Evolutionary conservation across 2,888 invertebrate species (phyloP).

Genomic region (Hydrotaea cyrtoneurina): DNA sequence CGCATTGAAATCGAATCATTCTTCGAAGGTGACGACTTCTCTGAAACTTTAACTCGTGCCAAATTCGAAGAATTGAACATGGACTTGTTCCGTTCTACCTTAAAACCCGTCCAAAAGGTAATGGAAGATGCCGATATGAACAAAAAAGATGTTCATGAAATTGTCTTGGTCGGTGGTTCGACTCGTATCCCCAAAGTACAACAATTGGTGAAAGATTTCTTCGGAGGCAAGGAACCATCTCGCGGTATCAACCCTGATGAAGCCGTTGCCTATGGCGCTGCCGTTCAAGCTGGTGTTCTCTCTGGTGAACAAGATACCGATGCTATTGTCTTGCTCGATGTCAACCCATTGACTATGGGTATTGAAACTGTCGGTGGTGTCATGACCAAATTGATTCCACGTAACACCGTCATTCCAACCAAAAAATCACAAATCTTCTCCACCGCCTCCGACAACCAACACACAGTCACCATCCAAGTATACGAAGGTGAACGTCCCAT

Average conservation of each 20-base stretch:
- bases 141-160: constrained; percentile 98
- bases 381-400: constrained; percentile 98
- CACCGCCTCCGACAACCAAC: constrained; percentile 99
- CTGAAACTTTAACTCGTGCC: constrained; percentile 97
- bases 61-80: constrained; percentile 99
- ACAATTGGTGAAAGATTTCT: constrained; percentile 95
- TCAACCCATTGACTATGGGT: constrained; percentile 99
- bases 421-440: constrained; percentile 99
- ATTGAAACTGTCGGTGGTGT: constrained; percentile 99
- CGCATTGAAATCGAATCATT: constrained; percentile 99
- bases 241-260: constrained; percentile 99
- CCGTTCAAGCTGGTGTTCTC: constrained; percentile 98
- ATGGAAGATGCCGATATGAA: constrained; percentile 99
- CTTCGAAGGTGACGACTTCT: constrained; percentile 99
- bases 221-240: constrained; percentile 98
- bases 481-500: constrained; percentile 99
- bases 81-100: constrained; percentile 93
- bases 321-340: constrained; percentile 97
- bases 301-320: constrained; percentile 98
- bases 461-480: constrained; percentile 98
- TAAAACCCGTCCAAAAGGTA: constrained; percentile 97
- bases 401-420: constrained; percentile 99
- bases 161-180: constrained; percentile 99
- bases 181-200: constrained; percentile 99
- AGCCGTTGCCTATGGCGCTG: constrained; percentile 99